Evolutionary conservation across 2,888 invertebrate species (phyloP).

Genomic region (Poecilobothrus nobilitatus): DNA sequence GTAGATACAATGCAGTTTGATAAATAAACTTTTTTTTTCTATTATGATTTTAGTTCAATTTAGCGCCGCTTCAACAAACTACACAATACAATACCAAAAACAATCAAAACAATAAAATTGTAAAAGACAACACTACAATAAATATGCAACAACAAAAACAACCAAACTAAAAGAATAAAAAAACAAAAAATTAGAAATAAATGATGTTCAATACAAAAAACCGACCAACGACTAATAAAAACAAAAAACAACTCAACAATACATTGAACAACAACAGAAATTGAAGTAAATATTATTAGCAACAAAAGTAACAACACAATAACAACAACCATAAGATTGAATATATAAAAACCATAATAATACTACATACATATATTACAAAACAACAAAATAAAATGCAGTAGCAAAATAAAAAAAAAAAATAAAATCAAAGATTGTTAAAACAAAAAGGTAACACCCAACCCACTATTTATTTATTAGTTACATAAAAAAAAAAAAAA

Average conservation of each 20-base stretch:
- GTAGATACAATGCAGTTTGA: neutral
- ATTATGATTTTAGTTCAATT: neutral
- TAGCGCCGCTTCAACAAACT: neutral
- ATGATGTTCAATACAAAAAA: neutral
- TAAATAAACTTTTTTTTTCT: neutral
- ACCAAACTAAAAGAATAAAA: too few species aligned
- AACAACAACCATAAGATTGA: too few species aligned
- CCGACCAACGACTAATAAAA: neutral
- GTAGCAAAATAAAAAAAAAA: neutral
- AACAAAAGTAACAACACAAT: too few species aligned
- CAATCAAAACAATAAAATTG: too few species aligned
- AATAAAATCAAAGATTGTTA: neutral
- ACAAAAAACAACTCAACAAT: neutral
- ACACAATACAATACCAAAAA: neutral
- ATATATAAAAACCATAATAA: neutral
- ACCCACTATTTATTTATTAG: neutral
- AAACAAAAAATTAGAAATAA: neutral
- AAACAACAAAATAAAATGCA: neutral
- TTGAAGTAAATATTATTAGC: too few species aligned
- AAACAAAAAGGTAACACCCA: constrained; percentile 2
- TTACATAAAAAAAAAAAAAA: neutral
- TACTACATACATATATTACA: neutral
- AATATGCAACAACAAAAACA: too few species aligned
- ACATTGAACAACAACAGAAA: neutral
- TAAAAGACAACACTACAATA: too few species aligned